These are phyloP conservation scores for Danio tinwini DNA, from an alignment of 2,797 vertebrate species.

Conservation along the genomic window DNA sequence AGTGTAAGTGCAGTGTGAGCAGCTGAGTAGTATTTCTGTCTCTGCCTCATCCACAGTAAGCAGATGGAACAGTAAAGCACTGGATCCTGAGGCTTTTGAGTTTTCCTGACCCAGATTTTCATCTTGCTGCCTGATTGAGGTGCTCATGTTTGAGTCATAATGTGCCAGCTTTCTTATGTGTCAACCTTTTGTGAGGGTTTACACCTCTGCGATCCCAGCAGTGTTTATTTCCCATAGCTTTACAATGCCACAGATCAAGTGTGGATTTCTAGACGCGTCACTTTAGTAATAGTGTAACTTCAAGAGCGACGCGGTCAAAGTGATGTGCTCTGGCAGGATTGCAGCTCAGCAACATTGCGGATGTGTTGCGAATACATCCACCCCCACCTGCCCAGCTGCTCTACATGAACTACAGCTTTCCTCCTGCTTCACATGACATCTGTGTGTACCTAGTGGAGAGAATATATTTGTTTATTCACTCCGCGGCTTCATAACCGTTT, in stretches of 20 bases:
- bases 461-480: slow-evolving; percentile 46
- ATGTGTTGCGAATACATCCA: slow-evolving; percentile 30
- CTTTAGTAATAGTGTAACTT: slow-evolving; percentile 4
- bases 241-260: slow-evolving; percentile 22
- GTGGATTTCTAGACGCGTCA: background rate
- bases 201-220: slow-evolving; percentile 11
- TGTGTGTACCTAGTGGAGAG: slow-evolving; percentile 32
- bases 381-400: slow-evolving; percentile 21
- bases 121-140: slow-evolving; percentile 38
- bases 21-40: slow-evolving; percentile 15
- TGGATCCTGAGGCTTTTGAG: slow-evolving; percentile 40
- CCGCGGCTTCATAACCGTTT: slow-evolving; percentile 34
- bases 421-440: slow-evolving; percentile 22
- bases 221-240: slow-evolving; percentile 27
- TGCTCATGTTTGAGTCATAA: slow-evolving; percentile 33
- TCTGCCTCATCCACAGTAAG: slow-evolving; percentile 21
- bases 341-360: background rate
- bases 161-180: slow-evolving; percentile 31
- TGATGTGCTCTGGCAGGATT: slow-evolving; percentile 4
- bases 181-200: slow-evolving; percentile 26
- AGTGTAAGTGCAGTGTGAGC: slow-evolving; percentile 26
- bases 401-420: slow-evolving; percentile 12
- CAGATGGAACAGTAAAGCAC: slow-evolving; percentile 28
- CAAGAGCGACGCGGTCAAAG: slow-evolving; percentile 1
- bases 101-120: slow-evolving; percentile 42